Percentiles rank a stretch among this genome's conserved stretches.
phyloP scores from a whole-genome alignment of 2,797 vertebrate species.

The Etheostoma nigrum region DNA sequence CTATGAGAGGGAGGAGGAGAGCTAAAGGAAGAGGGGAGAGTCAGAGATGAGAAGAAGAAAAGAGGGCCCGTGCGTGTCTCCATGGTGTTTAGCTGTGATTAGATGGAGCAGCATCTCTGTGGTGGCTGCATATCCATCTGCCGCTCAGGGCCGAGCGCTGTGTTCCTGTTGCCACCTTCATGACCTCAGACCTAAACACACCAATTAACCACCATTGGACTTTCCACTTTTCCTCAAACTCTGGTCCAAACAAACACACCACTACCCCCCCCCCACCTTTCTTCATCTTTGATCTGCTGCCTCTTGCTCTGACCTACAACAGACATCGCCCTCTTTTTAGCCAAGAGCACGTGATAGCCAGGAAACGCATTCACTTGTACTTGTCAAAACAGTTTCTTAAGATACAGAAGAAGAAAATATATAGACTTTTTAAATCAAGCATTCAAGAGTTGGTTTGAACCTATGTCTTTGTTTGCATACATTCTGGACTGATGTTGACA shows the following conservation, averaged over 20 bases:
- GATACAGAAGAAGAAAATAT: not conserved
- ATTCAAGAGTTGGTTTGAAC: not conserved
- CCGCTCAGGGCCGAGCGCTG: constrained; percentile 63
- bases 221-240: constrained; percentile 72
- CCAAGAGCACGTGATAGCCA: constrained; percentile 1
- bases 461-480: not conserved
- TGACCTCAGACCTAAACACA: constrained; percentile 79
- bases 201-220: constrained; percentile 80
- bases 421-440: not conserved
- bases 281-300: constrained; percentile 66
- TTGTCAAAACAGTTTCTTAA: not conserved
- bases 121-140: constrained; percentile 73
- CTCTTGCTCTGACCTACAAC: constrained; percentile 55
- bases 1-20: constrained; percentile 33
- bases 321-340: constrained; percentile 43
- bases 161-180: constrained; percentile 73
- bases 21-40: constrained; percentile 33
- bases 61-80: constrained; percentile 77
- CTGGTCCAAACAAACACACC: constrained; percentile 73
- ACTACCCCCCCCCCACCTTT: constrained; percentile 36
- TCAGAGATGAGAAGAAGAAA: constrained; percentile 51
- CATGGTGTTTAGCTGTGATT: constrained; percentile 81
- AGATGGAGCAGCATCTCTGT: constrained; percentile 69
- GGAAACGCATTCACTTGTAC: constrained; percentile 25
- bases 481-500: not conserved